Base-by-base conservation (phyloP, 2,888 invertebrate genomes). In the Neoitamus cyanurus region DNA sequence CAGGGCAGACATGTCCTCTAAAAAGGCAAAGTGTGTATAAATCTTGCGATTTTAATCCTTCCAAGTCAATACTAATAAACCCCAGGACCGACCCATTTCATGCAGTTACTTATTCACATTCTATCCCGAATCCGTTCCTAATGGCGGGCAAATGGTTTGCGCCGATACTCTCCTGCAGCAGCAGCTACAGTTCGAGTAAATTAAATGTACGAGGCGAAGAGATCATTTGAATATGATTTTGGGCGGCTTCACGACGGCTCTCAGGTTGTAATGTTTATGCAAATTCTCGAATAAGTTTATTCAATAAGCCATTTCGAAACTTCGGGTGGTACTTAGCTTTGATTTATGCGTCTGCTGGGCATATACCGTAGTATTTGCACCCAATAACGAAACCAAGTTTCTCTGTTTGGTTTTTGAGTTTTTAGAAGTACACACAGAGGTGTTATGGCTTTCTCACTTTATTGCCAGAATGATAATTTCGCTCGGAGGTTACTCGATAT, bases 261-360 rank as follows among this genome's bases (percentile, higher is more conserved):
- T 82, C 82, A 82, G 82, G 69, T 69, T 73, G 73, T 83, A 83
- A 83, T 83, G 83, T 83, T 83, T 83, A 83, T 83, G 83, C 83
- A 83, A 83, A 83, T 83, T 83, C 20, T n/a, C 34, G 75, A 83
- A 83, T 83, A 83, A 83, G 83, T 83, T 89, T 90, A 90, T 90
- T 90, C 90, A 90, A 90, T 90, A 90, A 90, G 91, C 89, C 90
- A 89, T 89, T 88, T 90, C 85, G 80, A 83, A 83, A 83, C 75
- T 83, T 83, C 75, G 15, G 83, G 31, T 75, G 83, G 90, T 90
- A 90, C 91, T 90, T 90, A 90, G 90, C 89, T 90, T 90, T 90
- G 90, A 90, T 90, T 90, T 90, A 90, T 90, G 91, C 89, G 90
- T 90, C 90, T 90, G 90, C 90, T 82, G 83, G 84, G 84, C 25